Evolutionary conservation across 1,140 invertebrate species (phyloP), one percentile per base, ranked within the genome.

Genomic region (Penaeus chinensis): DNA sequence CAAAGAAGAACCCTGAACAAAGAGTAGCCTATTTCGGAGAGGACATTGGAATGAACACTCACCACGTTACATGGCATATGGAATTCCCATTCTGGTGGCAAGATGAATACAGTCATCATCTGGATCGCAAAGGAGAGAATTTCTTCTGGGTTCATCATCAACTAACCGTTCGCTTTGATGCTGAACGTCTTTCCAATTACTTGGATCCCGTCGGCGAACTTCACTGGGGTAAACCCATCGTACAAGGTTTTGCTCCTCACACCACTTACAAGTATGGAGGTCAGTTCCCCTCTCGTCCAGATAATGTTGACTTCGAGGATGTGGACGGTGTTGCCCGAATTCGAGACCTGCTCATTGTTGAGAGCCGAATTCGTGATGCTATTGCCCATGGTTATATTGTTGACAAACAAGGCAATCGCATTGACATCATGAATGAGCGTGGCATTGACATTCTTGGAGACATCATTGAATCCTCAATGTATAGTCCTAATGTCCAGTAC

Each of bases 111-210:
- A n/a, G 60, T 20, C 60, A 84, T 63, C 69, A 84, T 32, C 54
- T 84, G 20, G 83, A 84, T 2, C 83, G 83, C 60, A 84, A 84
- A 61, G 83, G 83, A 16, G 83, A 84, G 27, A 77, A 62, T 60
- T 84, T 84, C 83, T 84, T 77, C 71, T 84, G 83, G 83, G 83
- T 84, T 19, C 83, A 84, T 63, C 71, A 84, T 27, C 83, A 78
- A 37, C 83, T 84, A 1, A 84, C 83, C 3, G 69, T 62, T n/a
- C 83, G 83, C 18, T 84, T 84, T 27, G 83, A 84, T n/a, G 71
- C 83, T 16, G 83, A 84, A 54, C 69, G 83, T 62, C 69, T 84
- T 4, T 84, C 83, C 60, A 84, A 84, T 61, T 63, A 63, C 71
- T 37, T 84, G 69, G 74, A 78, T 11, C 71, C 83, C 18, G 83